Evolutionary conservation across 2,888 invertebrate species (phyloP).

Genomic region (Branchipolynoe longqiensis): DNA sequence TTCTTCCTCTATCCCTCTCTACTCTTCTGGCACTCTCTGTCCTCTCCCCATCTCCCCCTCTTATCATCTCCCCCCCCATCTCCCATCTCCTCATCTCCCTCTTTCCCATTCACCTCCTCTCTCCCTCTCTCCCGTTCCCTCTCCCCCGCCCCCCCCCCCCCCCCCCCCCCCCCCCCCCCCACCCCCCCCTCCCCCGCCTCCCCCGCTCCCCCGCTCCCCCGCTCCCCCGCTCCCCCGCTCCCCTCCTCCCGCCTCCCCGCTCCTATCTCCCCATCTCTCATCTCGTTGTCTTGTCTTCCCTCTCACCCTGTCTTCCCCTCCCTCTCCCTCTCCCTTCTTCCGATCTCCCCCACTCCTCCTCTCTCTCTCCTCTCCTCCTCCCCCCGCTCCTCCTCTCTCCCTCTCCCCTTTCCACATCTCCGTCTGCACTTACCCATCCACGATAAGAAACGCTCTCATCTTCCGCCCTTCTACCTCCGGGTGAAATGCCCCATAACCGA

Average conservation of each 20-base stretch:
- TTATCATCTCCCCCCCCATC: not conserved
- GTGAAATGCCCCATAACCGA: too few relatives aligned
- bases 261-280: not conserved
- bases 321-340: not conserved
- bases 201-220: not conserved
- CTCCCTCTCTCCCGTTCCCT: not conserved
- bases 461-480: too few relatives aligned
- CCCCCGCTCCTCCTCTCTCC: not conserved
- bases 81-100: not conserved
- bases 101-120: not conserved
- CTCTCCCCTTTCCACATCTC: too few relatives aligned
- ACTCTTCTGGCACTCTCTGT: not conserved
- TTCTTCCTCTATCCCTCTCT: not conserved
- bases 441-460: too few relatives aligned
- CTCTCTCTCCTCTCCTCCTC: not conserved
- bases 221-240: not conserved
- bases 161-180: not conserved
- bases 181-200: not conserved
- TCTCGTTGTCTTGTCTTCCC: not conserved
- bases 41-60: not conserved
- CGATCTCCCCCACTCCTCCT: not conserved
- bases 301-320: not conserved
- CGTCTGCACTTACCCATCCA: too few relatives aligned
- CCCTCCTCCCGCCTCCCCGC: not conserved
- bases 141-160: constrained; percentile 16